Evolutionary conservation across 35 echinoderm and acorn worm species (phyloP).

Genomic region (Lytechinus variegatus): DNA sequence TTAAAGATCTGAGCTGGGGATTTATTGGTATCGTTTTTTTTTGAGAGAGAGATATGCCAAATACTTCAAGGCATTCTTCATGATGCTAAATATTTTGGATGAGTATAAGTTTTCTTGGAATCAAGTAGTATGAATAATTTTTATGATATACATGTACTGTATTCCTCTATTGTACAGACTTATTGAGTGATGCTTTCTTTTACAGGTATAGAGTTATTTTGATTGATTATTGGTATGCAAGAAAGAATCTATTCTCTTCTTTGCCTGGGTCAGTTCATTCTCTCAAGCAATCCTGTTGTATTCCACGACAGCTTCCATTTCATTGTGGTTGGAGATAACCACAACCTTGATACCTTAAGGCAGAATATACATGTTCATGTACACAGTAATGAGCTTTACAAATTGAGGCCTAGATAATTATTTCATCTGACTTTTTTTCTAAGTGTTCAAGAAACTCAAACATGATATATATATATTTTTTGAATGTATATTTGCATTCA

Average conservation of each 20-base stretch:
- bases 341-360: not conserved
- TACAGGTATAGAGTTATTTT: not conserved
- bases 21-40: not conserved
- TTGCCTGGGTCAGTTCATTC: not conserved
- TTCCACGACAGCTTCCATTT: not conserved
- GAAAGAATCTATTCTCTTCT: not conserved
- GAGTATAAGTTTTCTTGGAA: not conserved
- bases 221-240: not conserved
- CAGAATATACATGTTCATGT: not conserved
- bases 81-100: not conserved
- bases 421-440: no score
- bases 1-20: not conserved
- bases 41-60: no score
- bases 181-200: not conserved
- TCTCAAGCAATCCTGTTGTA: not conserved
- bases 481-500: no score
- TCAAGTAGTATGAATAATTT: not conserved
- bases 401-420: no score
- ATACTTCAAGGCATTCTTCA: not conserved
- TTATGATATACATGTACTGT: not conserved
- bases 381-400: not conserved
- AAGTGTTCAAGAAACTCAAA: no score
- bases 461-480: no score
- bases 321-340: not conserved
- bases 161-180: not conserved